These are phyloP conservation scores for Coryphaenoides rupestris DNA, from an alignment of 2,113 vertebrate genomes.

Conservation along the genomic window DNA sequence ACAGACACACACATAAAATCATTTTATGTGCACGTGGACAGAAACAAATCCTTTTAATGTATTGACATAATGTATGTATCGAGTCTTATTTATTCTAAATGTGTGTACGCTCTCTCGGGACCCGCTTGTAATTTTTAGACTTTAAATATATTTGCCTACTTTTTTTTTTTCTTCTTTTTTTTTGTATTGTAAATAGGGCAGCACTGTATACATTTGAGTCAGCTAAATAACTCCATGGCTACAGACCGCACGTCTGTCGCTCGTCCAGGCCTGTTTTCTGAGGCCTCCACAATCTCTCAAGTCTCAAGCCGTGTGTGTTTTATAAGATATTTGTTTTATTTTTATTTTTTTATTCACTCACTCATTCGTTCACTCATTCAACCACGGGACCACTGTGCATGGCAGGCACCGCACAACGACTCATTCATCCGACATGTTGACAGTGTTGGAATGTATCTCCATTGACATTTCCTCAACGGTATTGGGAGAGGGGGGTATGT, in stretches of 20 bases:
- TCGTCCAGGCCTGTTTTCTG: slow-evolving; percentile 52
- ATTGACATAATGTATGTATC: slow-evolving; percentile 52
- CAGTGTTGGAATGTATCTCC: slow-evolving; percentile 67
- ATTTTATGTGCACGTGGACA: not conserved
- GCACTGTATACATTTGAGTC: slow-evolving; percentile 67
- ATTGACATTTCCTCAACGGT: slow-evolving; percentile 67
- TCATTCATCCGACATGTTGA: slow-evolving; percentile 69
- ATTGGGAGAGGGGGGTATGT: slow-evolving; percentile 24
- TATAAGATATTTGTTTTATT: too few species aligned
- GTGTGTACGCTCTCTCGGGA: slow-evolving; percentile 45
- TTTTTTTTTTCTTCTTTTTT: slow-evolving; percentile 29
- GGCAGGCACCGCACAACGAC: slow-evolving; percentile 52
- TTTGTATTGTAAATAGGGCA: slow-evolving; percentile 61
- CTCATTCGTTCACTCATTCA: slow-evolving; percentile 49
- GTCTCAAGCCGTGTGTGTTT: too few species aligned
- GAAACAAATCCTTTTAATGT: slow-evolving; percentile 25
- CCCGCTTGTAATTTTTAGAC: slow-evolving; percentile 58
- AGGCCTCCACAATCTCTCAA: slow-evolving; percentile 46
- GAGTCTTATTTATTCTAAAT: slow-evolving; percentile 65
- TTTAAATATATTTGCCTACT: slow-evolving; percentile 48
- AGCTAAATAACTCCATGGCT: slow-evolving; percentile 70
- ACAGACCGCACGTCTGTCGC: slow-evolving; percentile 50
- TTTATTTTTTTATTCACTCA: slow-evolving; percentile 14
- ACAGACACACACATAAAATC: slow-evolving; percentile 18
- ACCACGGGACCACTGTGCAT: slow-evolving; percentile 31